Evolutionary conservation across 2,888 invertebrate genomes (phyloP).

Genomic region (Prenolepis imparis): DNA sequence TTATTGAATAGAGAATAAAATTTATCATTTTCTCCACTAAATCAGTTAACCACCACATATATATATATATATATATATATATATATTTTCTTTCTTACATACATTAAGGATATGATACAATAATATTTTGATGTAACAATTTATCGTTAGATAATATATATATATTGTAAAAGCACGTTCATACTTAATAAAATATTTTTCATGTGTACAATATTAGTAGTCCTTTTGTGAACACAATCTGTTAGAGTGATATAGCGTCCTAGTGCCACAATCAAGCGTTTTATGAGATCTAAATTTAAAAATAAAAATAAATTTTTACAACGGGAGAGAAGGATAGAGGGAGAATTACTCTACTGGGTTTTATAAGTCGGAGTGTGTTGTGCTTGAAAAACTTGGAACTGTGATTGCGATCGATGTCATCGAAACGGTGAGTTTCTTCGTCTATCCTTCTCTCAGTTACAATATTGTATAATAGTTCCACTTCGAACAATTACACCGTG

Average conservation of each 20-base stretch:
- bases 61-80: background rate
- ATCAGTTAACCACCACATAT: conserved; percentile 55
- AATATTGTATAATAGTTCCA: conserved; percentile 64
- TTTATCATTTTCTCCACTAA: conserved; percentile 21
- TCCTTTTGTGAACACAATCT: conserved; percentile 45
- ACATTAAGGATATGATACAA: conserved; percentile 31
- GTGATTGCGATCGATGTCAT: conserved; percentile 72
- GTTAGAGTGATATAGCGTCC: conserved; percentile 61
- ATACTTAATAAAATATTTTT: conserved; percentile 68
- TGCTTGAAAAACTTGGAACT: conserved; percentile 76
- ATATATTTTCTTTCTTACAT: conserved; percentile 13
- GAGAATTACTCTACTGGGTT: conserved; percentile 76
- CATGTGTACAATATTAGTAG: conserved; percentile 48
- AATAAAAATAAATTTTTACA: conserved; percentile 61
- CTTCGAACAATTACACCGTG: conserved; percentile 31
- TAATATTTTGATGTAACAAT: conserved; percentile 30
- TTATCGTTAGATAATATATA: conserved; percentile 6
- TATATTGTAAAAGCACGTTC: conserved; percentile 73
- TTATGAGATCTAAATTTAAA: conserved; percentile 38
- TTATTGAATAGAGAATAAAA: conserved; percentile 25
- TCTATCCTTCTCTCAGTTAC: conserved; percentile 86
- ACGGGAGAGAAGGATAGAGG: conserved; percentile 85
- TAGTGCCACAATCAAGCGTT: conserved; percentile 59
- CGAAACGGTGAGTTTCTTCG: conserved; percentile 85
- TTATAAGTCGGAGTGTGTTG: conserved; percentile 77